Evolutionary conservation across 1,140 invertebrate species (phyloP).

Genomic region (Cydia pomonella): DNA sequence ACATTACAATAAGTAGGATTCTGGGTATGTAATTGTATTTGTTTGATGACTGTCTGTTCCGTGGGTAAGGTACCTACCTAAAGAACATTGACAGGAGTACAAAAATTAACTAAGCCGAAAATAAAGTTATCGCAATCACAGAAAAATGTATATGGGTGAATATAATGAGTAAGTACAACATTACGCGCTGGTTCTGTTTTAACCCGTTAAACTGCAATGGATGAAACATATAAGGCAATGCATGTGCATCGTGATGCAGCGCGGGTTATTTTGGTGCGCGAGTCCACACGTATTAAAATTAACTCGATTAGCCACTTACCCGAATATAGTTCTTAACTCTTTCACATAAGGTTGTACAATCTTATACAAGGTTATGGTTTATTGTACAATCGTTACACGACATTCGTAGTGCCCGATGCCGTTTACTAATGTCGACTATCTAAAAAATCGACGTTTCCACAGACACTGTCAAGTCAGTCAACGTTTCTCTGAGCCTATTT

Average conservation of each 20-base stretch:
- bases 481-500: too few species aligned
- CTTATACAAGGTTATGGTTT: not conserved
- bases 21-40: not conserved
- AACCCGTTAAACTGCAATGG: constrained; percentile 19
- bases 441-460: not conserved
- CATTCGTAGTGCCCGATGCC: not conserved
- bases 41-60: too few species aligned
- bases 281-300: constrained; percentile 5
- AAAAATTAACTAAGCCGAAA: not conserved
- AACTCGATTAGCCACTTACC: not conserved
- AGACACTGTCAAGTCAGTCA: too few species aligned
- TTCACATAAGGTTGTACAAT: not conserved
- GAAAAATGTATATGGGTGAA: not conserved
- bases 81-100: too few species aligned
- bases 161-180: not conserved
- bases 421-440: not conserved
- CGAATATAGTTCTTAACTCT: not conserved
- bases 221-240: constrained; percentile 27
- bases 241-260: constrained; percentile 19
- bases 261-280: constrained; percentile 3
- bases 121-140: not conserved
- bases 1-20: not conserved
- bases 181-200: not conserved
- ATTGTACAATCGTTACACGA: not conserved
- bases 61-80: too few species aligned